Conservation (phyloP, 2,888 invertebrate species). For the Plemyria rubiginata region DNA sequence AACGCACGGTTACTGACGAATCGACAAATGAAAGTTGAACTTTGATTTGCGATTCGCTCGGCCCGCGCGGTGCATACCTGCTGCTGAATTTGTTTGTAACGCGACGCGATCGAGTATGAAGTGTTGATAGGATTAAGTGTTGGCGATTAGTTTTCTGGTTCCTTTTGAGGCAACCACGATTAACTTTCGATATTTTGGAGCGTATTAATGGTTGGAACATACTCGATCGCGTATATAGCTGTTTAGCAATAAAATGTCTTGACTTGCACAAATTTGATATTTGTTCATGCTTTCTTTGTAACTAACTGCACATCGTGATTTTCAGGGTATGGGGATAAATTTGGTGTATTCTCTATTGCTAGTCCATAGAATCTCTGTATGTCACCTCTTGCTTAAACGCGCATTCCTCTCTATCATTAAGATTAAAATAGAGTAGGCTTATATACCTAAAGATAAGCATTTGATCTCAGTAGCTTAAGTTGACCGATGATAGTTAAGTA, state of each 20-base stretch:
- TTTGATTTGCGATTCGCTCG: conserved; percentile 47
- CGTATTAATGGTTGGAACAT: conserved; percentile 29
- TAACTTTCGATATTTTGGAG: conserved; percentile 45
- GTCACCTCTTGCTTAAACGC: conserved; percentile 40
- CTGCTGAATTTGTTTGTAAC: conserved; percentile 23
- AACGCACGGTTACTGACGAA: conserved; percentile 29
- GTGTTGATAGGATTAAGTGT: conserved; percentile 16
- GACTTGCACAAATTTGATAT: conserved; percentile 44
- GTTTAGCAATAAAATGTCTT: conserved; percentile 22
- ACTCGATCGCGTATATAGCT: conserved; percentile 44
- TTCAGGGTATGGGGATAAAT: conserved; percentile 36
- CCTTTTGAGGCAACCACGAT: conserved; percentile 47
- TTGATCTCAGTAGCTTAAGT: conserved; percentile 52
- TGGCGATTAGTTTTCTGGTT: conserved; percentile 51
- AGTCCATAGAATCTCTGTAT: conserved; percentile 31
- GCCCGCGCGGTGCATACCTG: conserved; percentile 22
- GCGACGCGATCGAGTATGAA: conserved; percentile 35
- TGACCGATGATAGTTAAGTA: conserved; percentile 60
- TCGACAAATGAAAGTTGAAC: conserved; percentile 48
- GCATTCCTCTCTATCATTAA: conserved; percentile 40
- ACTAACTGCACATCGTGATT: conserved; percentile 35
- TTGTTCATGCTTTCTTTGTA: conserved; percentile 37
- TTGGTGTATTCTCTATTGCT: conserved; percentile 32
- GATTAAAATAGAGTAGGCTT: conserved; percentile 40
- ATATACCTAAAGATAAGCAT: conserved; percentile 36